These are phyloP conservation scores for Thecocarcelia acutangulata DNA, from an alignment of 2,888 invertebrate species.

Conservation along the genomic window DNA sequence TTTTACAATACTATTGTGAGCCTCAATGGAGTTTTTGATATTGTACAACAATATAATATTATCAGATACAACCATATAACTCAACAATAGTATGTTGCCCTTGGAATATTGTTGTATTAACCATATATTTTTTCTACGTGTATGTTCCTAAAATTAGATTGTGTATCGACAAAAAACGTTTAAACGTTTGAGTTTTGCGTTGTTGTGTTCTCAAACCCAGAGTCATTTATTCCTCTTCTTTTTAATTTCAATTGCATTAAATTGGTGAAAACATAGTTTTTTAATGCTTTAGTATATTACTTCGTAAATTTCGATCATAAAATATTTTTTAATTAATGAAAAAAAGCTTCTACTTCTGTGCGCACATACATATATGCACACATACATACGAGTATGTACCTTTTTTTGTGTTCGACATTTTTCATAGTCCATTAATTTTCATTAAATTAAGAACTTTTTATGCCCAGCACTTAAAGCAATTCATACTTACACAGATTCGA, in stretches of 20 bases:
- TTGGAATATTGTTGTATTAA: too few relatives aligned
- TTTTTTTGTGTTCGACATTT: slow-evolving; percentile 16
- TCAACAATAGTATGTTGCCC: too few relatives aligned
- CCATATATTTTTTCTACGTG: too few relatives aligned
- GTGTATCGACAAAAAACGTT: too few relatives aligned
- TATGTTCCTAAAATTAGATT: slow-evolving; percentile 17
- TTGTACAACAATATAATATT: too few relatives aligned
- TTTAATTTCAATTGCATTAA: slow-evolving; percentile 10
- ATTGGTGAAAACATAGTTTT: slow-evolving; percentile 1
- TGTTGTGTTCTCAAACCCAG: not conserved
- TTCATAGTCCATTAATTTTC: slow-evolving; percentile 63
- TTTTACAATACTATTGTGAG: too few relatives aligned
- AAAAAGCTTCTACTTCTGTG: not conserved
- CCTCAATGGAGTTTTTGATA: too few relatives aligned
- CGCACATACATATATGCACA: slow-evolving; percentile 3
- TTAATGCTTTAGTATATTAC: slow-evolving; percentile 26
- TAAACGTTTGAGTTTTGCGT: too few relatives aligned
- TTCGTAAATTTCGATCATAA: slow-evolving; percentile 56
- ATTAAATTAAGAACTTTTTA: slow-evolving; percentile 57
- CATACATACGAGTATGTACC: slow-evolving; percentile 20
- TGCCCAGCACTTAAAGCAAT: slow-evolving; percentile 20
- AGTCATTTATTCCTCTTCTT: not conserved
- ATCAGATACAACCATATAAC: too few relatives aligned
- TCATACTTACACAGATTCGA: not conserved
- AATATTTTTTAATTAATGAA: slow-evolving; percentile 24